Evolutionary conservation across 1,140 invertebrate genomes (phyloP).

Genomic region (Dendrolimus punctatus): DNA sequence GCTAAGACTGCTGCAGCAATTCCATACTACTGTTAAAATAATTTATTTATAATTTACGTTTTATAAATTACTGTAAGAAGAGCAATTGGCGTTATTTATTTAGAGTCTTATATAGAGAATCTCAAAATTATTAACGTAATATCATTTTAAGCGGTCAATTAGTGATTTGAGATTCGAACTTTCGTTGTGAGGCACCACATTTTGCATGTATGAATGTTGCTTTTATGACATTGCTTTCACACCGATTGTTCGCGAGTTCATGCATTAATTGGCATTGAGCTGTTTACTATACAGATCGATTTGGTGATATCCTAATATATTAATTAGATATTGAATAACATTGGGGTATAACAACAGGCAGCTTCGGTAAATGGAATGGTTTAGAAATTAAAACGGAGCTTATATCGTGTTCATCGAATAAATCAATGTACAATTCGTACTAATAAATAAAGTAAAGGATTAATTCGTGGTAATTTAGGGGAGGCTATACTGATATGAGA

Average conservation of each 20-base stretch:
- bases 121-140: conserved; percentile 54
- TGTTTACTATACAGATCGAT: background rate
- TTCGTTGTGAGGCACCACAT: conserved; percentile 30
- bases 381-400: conserved; percentile 9
- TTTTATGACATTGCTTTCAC: conserved; percentile 54
- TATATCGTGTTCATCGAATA: conserved; percentile 11
- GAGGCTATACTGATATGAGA: conserved; percentile 11
- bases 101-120: conserved; percentile 58
- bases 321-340: too few species aligned
- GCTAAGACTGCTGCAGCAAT: conserved; percentile 48
- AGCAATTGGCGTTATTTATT: conserved; percentile 61
- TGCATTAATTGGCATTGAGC: conserved; percentile 34
- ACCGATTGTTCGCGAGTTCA: conserved; percentile 43
- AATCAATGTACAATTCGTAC: conserved; percentile 10
- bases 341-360: too few species aligned
- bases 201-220: conserved; percentile 36
- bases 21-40: conserved; percentile 67
- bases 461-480: conserved; percentile 6
- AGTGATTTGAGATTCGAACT: conserved; percentile 35
- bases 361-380: conserved; percentile 1
- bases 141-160: conserved; percentile 33
- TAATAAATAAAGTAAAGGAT: conserved; percentile 10
- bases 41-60: conserved; percentile 67
- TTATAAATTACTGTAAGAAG: conserved; percentile 48
- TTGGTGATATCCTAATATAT: background rate